Base-by-base conservation (phyloP, 2,797 vertebrate genomes). In the Taeniopygia guttata region DNA sequence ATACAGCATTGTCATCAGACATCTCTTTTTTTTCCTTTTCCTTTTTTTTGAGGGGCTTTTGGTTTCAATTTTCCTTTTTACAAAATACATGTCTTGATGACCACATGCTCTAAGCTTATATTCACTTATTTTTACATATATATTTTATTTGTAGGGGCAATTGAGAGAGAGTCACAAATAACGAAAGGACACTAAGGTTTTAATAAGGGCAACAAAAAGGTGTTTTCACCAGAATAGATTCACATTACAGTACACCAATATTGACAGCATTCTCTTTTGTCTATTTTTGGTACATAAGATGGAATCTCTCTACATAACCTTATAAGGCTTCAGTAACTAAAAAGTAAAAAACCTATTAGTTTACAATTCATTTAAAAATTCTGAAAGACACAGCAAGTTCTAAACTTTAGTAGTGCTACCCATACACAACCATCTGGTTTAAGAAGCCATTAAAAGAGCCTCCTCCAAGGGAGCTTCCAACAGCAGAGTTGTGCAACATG, bases 281-380 rank as follows among this genome's bases (percentile, higher is more conserved):
- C 98, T 98, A 97, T 98, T 98, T 98, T 98, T 98, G 98, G 98
- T 98, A 98, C 98, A 98, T 97, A 97, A 97, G 97, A 97, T 97
- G 97, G 94, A 94, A 97, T 97, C 96, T 97, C 92, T 98, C 97
- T 98, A 97, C 96, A 97, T 92, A 96, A 98, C 96, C 97, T 97
- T 93, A 95, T 98, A 98, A 98, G 98, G 98, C 97, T 98, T 98
- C 96, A 97, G 94, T 97, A 97, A 98, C 97, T 97, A 97, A 98
- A 98, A 97, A 86, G 87, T 97, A 98, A 98, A 98, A 97, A 97
- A 97, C 92, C 98, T 98, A 98, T 97, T 98, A 98, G 97, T 98
- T 98, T 98, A 98, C 97, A 98, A 95, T 97, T 97, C 85, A 95
- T 98, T 98, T 98, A 97, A 98, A 98, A 98, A 98, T 97, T 96